phyloP scores from a whole-genome alignment of 2,888 invertebrate species.

The Theodoxus fluviatilis region DNA sequence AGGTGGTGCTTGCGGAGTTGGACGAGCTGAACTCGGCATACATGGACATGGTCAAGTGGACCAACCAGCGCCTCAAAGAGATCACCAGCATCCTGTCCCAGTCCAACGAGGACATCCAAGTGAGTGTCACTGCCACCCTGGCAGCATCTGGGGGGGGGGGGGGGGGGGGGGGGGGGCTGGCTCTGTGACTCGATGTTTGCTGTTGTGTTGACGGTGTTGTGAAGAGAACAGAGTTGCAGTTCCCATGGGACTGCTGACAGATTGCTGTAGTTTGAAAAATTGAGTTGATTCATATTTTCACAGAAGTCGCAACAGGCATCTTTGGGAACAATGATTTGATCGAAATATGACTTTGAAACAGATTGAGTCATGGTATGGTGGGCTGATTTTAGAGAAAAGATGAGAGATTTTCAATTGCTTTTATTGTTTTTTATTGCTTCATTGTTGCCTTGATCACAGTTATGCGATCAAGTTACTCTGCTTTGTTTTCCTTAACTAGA shows the following conservation, averaged over 20 bases:
- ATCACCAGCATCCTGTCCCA: conserved; percentile 67
- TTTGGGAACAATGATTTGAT: no score
- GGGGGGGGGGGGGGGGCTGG: no score
- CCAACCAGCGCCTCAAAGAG: conserved; percentile 67
- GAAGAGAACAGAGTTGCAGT: not conserved
- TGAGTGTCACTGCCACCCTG: conserved; percentile 68
- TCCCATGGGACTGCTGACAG: not conserved
- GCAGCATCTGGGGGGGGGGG: no score
- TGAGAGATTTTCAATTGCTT: not conserved
- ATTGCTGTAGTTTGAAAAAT: not conserved
- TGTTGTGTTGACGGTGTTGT: not conserved
- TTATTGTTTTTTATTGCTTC: not conserved
- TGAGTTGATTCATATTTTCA: no score
- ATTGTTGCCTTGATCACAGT: not conserved
- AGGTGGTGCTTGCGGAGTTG: conserved; percentile 78
- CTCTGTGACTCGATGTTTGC: not conserved
- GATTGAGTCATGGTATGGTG: no score
- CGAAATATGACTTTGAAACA: no score
- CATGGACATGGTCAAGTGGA: conserved; percentile 69
- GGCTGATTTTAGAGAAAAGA: not conserved
- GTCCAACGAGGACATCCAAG: conserved; percentile 72
- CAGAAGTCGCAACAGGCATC: no score
- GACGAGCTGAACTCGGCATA: conserved; percentile 83
- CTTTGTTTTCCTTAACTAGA: not conserved
- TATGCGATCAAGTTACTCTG: not conserved